Percentiles rank a stretch among this genome's conserved stretches.
Evolutionary conservation across 2,888 invertebrate genomes (phyloP).

Genomic region (Campoletis raptor): DNA sequence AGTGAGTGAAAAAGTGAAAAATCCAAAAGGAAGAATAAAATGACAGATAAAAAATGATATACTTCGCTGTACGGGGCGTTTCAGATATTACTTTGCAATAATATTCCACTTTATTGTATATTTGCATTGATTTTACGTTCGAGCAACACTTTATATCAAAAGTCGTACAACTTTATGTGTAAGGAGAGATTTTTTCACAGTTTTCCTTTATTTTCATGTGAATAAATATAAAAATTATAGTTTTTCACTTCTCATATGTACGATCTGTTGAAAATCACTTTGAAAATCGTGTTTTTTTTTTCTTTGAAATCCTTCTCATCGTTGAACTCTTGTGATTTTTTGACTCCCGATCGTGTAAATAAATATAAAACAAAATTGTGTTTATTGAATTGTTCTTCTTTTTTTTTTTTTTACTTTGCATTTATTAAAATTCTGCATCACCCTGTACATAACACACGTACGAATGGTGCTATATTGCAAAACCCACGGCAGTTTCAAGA

Average conservation of each 20-base stretch:
- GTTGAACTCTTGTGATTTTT: background rate
- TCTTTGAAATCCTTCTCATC: background rate
- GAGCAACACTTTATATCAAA: too few relatives aligned
- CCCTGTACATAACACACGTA: constrained; percentile 6
- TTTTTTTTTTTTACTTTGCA: too few relatives aligned
- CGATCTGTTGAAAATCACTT: background rate
- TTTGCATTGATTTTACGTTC: too few relatives aligned
- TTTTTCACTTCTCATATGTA: background rate
- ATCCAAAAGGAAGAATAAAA: constrained; percentile 35
- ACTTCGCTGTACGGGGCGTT: background rate
- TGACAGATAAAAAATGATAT: constrained; percentile 4
- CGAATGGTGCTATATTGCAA: constrained; percentile 4
- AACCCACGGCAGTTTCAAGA: constrained; percentile 26
- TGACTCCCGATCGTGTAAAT: background rate
- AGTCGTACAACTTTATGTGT: too few relatives aligned
- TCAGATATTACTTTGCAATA: background rate
- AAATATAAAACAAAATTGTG: background rate
- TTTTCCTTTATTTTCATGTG: too few relatives aligned
- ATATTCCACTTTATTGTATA: background rate
- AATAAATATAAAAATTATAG: too few relatives aligned
- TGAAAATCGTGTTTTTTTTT: background rate
- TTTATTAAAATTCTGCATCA: background rate
- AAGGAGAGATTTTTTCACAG: too few relatives aligned
- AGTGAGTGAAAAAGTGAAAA: constrained; percentile 60
- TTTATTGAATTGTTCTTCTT: background rate